A percentile compares a stretch with the other conserved stretches of the same genome.
Conservation (phyloP, 2,113 vertebrate species). For the Heterochromis multidens region DNA sequence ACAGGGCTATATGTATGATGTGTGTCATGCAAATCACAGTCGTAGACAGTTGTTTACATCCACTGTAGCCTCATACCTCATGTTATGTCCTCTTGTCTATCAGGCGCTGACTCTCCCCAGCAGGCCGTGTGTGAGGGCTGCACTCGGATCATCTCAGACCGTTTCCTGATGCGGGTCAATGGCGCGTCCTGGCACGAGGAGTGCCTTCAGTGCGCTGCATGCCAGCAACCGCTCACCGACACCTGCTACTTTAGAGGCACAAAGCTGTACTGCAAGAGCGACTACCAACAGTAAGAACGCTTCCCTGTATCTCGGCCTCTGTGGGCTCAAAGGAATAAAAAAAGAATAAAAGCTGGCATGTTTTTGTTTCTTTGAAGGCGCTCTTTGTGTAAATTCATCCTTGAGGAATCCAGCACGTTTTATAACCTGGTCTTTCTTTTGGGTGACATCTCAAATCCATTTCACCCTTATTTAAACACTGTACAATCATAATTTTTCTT, state of each 20-base stretch:
- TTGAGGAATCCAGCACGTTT: neutral
- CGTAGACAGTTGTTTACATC: neutral
- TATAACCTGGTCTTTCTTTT: neutral
- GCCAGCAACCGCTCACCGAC: constrained; percentile 88
- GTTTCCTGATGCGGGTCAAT: constrained; percentile 92
- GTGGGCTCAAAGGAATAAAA: neutral
- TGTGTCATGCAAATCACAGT: neutral
- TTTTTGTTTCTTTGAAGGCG: neutral
- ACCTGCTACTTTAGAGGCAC: constrained; percentile 89
- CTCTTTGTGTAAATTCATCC: neutral
- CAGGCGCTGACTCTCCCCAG: constrained; percentile 65
- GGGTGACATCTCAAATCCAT: too few species aligned
- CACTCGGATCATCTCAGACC: constrained; percentile 86
- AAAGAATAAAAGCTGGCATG: neutral
- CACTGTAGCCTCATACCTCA: neutral
- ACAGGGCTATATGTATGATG: neutral
- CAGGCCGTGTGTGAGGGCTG: constrained; percentile 88
- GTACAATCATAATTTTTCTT: too few species aligned
- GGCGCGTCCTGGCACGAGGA: constrained; percentile 91
- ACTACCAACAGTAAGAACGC: constrained; percentile 87
- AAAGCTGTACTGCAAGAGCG: constrained; percentile 89
- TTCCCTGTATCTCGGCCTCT: neutral
- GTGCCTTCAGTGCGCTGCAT: constrained; percentile 89
- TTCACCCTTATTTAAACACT: too few species aligned
- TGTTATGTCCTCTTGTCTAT: neutral